Conservation (phyloP, 2,888 invertebrate species). For the Oscheius sp. region DNA sequence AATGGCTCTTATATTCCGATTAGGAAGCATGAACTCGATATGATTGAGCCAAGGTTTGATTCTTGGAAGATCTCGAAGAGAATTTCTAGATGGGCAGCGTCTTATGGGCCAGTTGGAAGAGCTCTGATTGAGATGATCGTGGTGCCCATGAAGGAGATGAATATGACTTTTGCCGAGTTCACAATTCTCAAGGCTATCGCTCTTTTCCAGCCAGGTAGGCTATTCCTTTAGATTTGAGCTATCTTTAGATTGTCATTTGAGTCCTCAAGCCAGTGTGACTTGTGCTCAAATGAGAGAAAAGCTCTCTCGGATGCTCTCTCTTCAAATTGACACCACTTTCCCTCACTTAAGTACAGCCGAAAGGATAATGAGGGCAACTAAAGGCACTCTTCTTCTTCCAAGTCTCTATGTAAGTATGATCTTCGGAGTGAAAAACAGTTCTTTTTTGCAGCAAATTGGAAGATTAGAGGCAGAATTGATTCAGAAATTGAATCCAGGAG, state of each 20-base stretch:
- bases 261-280: constrained; percentile 33
- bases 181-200: constrained; percentile 56
- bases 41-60: constrained; percentile 41
- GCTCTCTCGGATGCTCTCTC: constrained; percentile 42
- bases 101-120: constrained; percentile 53
- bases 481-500: constrained; percentile 47
- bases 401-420: constrained; percentile 48
- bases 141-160: constrained; percentile 52
- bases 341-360: constrained; percentile 43
- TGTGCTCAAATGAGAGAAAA: constrained; percentile 41
- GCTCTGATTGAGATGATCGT: constrained; percentile 58
- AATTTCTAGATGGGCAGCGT: constrained; percentile 46
- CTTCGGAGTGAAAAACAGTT: neutral
- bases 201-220: constrained; percentile 54
- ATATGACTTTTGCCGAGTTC: constrained; percentile 56
- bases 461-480: constrained; percentile 52
- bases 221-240: too few species aligned
- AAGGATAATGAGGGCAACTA: constrained; percentile 41
- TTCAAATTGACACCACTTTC: constrained; percentile 45
- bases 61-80: neutral
- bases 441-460: constrained; percentile 54
- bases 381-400: constrained; percentile 51
- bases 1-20: constrained; percentile 60
- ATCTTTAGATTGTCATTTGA: constrained; percentile 51
- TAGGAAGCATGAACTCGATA: constrained; percentile 43